Conservation (phyloP, 2,113 vertebrate genomes). For the Poeciliopsis occidentalis region DNA sequence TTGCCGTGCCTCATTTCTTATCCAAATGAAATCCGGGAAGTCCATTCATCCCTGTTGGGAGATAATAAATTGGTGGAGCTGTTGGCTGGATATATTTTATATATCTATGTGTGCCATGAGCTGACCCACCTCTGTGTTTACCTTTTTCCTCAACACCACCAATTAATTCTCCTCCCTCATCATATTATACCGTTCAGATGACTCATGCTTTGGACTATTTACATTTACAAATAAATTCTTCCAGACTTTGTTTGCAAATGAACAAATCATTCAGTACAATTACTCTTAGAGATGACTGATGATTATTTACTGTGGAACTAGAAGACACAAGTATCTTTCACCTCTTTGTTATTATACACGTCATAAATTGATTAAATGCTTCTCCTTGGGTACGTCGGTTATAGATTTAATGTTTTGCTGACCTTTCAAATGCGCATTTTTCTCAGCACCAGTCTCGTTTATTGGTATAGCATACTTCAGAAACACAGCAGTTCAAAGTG, state of each 20-base stretch:
- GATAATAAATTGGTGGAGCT: conserved; percentile 65
- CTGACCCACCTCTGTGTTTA: conserved; percentile 36
- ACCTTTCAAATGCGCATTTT: neutral
- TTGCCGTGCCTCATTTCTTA: conserved; percentile 68
- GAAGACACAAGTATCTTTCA: too few species aligned
- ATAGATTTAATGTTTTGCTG: neutral
- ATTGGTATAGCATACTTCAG: too few species aligned
- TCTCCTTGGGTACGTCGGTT: neutral
- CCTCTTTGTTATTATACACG: too few species aligned
- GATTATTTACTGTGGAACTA: neutral
- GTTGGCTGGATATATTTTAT: conserved; percentile 46
- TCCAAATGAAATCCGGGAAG: conserved; percentile 73
- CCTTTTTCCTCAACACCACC: neutral
- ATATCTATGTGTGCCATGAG: conserved; percentile 21
- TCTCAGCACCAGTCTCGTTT: neutral
- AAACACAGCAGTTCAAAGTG: too few species aligned
- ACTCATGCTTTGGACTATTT: too few species aligned
- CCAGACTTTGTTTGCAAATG: neutral
- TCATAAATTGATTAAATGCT: too few species aligned
- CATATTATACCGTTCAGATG: neutral
- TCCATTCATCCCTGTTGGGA: conserved; percentile 66
- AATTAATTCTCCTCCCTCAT: neutral
- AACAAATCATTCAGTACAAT: neutral
- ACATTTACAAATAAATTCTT: too few species aligned
- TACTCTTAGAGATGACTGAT: neutral